phyloP scores from a whole-genome alignment of 2,113 vertebrate genomes.

The Ammodramus savannarum region DNA sequence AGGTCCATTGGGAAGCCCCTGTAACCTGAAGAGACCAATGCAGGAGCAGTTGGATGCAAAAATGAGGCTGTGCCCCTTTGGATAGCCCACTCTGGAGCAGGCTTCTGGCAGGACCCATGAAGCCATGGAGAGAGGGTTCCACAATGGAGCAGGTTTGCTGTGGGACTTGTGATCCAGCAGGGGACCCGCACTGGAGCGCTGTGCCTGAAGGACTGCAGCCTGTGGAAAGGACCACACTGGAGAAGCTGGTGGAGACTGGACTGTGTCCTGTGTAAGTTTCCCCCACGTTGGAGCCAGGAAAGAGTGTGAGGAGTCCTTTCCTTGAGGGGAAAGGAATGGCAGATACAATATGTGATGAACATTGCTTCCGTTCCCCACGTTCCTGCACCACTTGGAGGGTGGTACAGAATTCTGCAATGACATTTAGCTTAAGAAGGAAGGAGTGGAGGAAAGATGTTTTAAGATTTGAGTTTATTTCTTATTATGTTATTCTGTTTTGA shows the following conservation, averaged over 20 bases:
- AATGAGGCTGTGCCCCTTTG: not conserved
- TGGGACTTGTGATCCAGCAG: too few species aligned
- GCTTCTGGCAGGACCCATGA: not conserved
- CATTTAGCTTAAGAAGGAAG: not conserved
- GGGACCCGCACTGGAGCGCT: not conserved
- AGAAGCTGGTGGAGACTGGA: not conserved
- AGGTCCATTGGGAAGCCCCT: not conserved
- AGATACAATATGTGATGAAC: not conserved
- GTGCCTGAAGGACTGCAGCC: not conserved
- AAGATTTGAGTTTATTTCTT: not conserved
- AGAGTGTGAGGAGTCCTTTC: not conserved
- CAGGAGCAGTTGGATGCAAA: not conserved
- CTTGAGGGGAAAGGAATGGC: not conserved
- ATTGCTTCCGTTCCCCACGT: too few species aligned
- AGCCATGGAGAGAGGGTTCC: not conserved
- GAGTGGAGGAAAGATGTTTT: not conserved
- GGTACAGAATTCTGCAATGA: not conserved
- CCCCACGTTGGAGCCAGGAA: not conserved
- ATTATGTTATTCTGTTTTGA: not conserved
- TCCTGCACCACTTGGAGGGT: fast-evolving
- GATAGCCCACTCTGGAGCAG: not conserved
- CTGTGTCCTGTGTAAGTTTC: not conserved
- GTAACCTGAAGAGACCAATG: not conserved
- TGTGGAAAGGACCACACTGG: not conserved
- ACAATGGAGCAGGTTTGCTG: not conserved